phyloP scores from a whole-genome alignment of 2,888 invertebrate species.

The Polymixis flavicincta region DNA sequence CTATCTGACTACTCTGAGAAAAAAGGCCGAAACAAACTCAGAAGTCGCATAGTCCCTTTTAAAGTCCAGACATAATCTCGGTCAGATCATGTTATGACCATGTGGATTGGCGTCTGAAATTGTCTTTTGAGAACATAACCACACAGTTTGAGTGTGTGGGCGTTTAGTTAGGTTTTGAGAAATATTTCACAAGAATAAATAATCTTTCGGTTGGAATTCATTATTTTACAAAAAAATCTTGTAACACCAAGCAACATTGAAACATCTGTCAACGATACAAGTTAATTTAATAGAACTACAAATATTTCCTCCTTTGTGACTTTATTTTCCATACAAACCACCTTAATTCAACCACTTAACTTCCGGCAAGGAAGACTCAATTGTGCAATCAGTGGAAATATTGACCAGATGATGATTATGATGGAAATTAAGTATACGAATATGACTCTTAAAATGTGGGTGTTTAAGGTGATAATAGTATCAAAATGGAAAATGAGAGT shows the following conservation, averaged over 20 bases:
- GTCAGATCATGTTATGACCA: too few relatives aligned
- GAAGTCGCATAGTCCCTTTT: too few relatives aligned
- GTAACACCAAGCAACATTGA: background rate
- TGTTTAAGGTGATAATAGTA: slow-evolving; percentile 16
- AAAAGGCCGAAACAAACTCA: too few relatives aligned
- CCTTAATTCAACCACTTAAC: slow-evolving; percentile 54
- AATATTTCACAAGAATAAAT: background rate
- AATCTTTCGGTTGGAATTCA: background rate
- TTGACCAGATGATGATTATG: slow-evolving; percentile 46
- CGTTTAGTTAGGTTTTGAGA: background rate
- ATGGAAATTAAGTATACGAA: background rate
- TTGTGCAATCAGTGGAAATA: slow-evolving; percentile 61
- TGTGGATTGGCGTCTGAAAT: too few relatives aligned
- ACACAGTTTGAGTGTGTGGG: too few relatives aligned
- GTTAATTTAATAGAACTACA: slow-evolving; percentile 17
- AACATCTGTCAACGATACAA: slow-evolving; percentile 17
- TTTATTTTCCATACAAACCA: slow-evolving; percentile 23
- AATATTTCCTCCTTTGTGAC: slow-evolving; percentile 2
- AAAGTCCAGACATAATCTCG: too few relatives aligned
- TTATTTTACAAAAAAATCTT: background rate
- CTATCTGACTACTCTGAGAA: too few relatives aligned
- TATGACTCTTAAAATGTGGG: background rate
- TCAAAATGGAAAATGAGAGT: slow-evolving; percentile 25
- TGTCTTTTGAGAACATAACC: too few relatives aligned
- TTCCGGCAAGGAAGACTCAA: slow-evolving; percentile 58